phyloP scores from a whole-genome alignment of 2,797 vertebrate genomes.

The Peromyscus attwateri region DNA sequence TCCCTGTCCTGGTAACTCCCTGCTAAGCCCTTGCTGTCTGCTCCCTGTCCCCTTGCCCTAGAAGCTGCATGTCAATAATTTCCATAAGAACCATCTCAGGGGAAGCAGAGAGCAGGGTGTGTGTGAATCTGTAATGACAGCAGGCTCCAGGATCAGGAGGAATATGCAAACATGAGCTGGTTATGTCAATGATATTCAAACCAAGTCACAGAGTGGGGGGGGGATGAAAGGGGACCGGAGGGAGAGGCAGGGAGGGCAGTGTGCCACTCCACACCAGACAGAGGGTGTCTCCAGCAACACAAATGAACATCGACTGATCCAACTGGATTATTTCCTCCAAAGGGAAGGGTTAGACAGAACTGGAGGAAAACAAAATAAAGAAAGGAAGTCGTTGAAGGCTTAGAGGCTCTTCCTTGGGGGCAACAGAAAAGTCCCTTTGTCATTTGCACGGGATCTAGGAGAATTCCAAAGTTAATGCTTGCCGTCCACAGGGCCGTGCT shows the following conservation, averaged over 20 bases:
- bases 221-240: not conserved
- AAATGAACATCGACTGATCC: not conserved
- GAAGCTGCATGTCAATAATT: not conserved
- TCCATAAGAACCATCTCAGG: not conserved
- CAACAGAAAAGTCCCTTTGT: not conserved
- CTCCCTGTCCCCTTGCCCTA: not conserved
- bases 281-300: not conserved
- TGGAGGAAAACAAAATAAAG: not conserved
- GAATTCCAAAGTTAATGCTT: slow-evolving; percentile 33
- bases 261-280: too few species aligned
- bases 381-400: not conserved
- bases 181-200: slow-evolving; percentile 5
- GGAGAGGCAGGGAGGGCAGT: not conserved
- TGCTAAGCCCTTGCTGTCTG: not conserved
- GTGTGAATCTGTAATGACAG: not conserved
- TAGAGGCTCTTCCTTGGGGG: not conserved
- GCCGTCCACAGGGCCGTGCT: not conserved
- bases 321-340: slow-evolving; percentile 34
- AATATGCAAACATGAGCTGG: not conserved
- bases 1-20: too few species aligned
- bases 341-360: not conserved
- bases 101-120: not conserved
- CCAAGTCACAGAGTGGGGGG: not conserved
- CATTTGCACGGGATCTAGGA: not conserved
- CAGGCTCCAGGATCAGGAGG: not conserved